Conservation (phyloP, 2,113 vertebrate genomes). For the Astur gentilis region DNA sequence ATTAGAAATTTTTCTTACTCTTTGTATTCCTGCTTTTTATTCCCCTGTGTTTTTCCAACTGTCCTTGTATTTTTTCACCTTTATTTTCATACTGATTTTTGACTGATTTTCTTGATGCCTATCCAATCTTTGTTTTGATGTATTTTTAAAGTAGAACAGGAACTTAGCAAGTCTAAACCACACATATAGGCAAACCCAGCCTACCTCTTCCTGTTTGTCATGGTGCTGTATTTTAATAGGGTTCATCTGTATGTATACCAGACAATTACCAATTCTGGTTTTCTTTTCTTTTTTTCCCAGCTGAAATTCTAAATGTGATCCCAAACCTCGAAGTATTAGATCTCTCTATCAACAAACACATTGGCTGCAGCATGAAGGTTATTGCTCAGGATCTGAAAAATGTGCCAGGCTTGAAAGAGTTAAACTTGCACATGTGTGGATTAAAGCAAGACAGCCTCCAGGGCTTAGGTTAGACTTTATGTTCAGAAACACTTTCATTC, state of each 20-base stretch:
- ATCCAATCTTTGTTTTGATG: background rate
- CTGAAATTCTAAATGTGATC: constrained; percentile 63
- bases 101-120: background rate
- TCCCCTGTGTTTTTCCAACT: background rate
- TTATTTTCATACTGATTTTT: background rate
- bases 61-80: background rate
- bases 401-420: constrained; percentile 66
- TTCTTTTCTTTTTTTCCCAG: constrained; percentile 59
- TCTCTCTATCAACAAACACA: constrained; percentile 81
- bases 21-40: background rate
- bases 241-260: background rate
- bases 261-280: background rate
- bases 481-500: constrained; percentile 24
- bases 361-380: constrained; percentile 64
- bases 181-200: background rate
- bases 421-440: constrained; percentile 82
- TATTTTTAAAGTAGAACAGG: background rate
- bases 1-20: background rate
- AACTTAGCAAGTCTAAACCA: background rate
- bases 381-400: constrained; percentile 73
- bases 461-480: constrained; percentile 75
- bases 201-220: background rate
- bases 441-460: constrained; percentile 70
- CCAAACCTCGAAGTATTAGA: constrained; percentile 79
- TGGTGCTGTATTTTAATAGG: background rate